Evolutionary conservation across 2,113 vertebrate genomes (phyloP).

Genomic region (Columbina picui): DNA sequence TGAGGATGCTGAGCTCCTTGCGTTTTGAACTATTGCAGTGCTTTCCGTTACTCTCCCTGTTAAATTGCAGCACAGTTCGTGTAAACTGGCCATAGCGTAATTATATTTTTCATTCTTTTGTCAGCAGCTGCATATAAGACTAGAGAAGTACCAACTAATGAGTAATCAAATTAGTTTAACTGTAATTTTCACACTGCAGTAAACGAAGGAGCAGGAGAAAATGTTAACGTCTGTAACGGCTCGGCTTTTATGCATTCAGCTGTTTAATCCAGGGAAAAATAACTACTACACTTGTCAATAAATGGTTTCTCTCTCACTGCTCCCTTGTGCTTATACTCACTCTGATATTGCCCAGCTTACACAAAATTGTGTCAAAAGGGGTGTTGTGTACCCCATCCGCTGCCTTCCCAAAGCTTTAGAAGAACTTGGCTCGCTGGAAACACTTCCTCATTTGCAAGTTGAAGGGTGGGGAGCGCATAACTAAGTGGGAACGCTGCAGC

Average conservation of each 20-base stretch:
- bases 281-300: conserved; percentile 17
- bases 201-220: neutral
- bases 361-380: neutral
- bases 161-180: neutral
- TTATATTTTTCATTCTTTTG: neutral
- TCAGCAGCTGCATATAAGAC: neutral
- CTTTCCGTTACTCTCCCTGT: neutral
- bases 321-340: neutral
- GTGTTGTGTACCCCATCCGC: neutral
- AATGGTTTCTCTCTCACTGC: conserved; percentile 12
- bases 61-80: neutral
- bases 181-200: neutral
- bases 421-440: neutral
- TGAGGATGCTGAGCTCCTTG: neutral
- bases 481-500: neutral
- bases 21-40: neutral
- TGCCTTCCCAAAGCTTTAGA: neutral
- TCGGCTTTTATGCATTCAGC: neutral
- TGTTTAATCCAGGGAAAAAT: neutral
- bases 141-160: neutral
- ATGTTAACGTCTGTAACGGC: neutral
- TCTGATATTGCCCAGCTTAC: neutral
- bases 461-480: neutral
- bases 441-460: neutral
- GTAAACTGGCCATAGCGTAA: neutral